Conservation (phyloP, 2,797 vertebrate species). For the Clarias platycephalus region DNA sequence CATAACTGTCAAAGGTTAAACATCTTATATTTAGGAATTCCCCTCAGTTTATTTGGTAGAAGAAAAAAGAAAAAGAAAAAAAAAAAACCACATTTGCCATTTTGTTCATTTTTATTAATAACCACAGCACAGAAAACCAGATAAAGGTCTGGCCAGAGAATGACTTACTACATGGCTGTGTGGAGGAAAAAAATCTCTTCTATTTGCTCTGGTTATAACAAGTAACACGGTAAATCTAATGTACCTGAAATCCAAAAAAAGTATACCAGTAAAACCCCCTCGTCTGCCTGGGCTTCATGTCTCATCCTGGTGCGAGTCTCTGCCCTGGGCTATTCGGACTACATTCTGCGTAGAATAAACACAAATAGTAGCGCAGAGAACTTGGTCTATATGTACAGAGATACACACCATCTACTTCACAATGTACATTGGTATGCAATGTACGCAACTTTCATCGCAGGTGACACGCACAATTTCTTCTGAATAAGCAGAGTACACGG, state of each 20-base stretch:
- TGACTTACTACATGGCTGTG: neutral
- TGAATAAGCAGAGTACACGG: neutral
- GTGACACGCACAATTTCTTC: neutral
- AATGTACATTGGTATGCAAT: conserved; percentile 19
- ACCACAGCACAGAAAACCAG: neutral
- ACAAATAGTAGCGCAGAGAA: conserved; percentile 31
- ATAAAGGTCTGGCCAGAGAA: neutral
- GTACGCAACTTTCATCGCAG: conserved; percentile 10
- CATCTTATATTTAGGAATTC: neutral
- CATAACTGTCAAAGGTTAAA: neutral
- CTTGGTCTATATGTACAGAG: conserved; percentile 16
- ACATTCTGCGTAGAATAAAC: conserved; percentile 27
- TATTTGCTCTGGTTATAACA: conserved; percentile 3
- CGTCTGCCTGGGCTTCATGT: neutral
- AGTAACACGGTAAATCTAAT: neutral
- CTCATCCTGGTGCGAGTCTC: conserved; percentile 21
- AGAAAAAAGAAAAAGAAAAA: too few species aligned
- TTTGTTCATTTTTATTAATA: neutral
- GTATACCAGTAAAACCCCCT: neutral
- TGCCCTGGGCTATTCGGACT: conserved; percentile 16
- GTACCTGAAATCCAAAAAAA: neutral
- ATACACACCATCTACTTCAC: conserved; percentile 29
- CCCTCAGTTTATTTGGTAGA: neutral
- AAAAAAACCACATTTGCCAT: neutral
- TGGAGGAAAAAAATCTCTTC: neutral